Base-by-base conservation (phyloP, 2,888 invertebrate species). In the Vesta saturnalis region DNA sequence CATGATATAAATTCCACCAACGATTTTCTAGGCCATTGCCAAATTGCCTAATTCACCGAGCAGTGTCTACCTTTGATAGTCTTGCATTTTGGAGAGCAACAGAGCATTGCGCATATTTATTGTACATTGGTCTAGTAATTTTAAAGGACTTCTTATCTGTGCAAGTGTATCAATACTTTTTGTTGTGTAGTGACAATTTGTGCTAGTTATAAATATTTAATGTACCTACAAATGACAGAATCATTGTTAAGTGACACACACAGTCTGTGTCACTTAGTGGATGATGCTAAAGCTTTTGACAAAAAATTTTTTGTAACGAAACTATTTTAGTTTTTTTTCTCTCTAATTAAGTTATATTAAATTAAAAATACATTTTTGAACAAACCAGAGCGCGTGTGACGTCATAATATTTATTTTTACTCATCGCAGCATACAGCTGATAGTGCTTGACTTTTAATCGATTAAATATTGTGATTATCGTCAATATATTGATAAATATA, bases 171-270 rank as follows among this genome's bases (percentile, higher is more conserved):
- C 19, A 69, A 5, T 39, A 69, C 18, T 69, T 60, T 62, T 39
- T 72, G 22, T 43, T n/a, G n/a, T n/a, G n/a, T n/a, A n/a, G n/a
- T n/a, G n/a, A n/a, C n/a, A n/a, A n/a, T n/a, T n/a, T n/a, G 43
- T 43, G 12, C 8, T 43, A n/a, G n/a, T 43, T 5, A 43, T 14
- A n/a, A 43, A n/a, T n/a, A 43, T 43, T 14, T 3, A n/a, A 43
- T n/a, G 2, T 5, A n/a, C 10, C 14, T 43, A 43, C 5, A 43
- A n/a, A 3, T 43, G 5, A 14, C 43, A 5, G 14, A 43, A 43
- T 10, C 12, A 6, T 66, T 74, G 23, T 30, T 74, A 4, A 78
- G 77, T 60, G 82, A 82, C 73, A 72, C 81, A 8, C 81, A 82
- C 72, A 71, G 72, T 19, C 60, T 81, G 12, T 63, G 76, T 55